These are phyloP conservation scores for Cassiopea andromeda DNA, from an alignment of 30 jellyfish, hydroid and myxozoan species.

Conservation along the genomic window DNA sequence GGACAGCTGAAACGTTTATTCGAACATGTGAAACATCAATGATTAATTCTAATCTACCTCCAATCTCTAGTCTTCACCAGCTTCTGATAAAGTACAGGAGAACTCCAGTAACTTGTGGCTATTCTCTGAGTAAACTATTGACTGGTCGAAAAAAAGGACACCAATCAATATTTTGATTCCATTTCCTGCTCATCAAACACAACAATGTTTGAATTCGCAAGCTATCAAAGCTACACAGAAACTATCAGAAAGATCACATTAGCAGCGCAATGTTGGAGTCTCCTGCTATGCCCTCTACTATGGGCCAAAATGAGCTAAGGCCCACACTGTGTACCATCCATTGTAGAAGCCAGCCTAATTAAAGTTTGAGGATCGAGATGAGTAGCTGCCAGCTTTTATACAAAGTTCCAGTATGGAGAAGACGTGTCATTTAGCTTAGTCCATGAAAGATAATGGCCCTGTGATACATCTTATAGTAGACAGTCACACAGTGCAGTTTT, in stretches of 20 bases:
- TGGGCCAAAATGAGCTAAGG: conserved; percentile 38
- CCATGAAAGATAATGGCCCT: conserved; percentile 14
- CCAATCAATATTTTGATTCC: conserved; percentile 1
- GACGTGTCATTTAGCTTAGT: conserved; percentile 53
- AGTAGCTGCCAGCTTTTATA: background rate
- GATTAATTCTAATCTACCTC: conserved; percentile 13
- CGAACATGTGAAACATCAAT: conserved; percentile 23
- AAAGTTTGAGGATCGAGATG: conserved; percentile 15
- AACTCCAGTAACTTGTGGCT: conserved; percentile 21
- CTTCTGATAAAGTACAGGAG: conserved; percentile 32
- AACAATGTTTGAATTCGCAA: background rate
- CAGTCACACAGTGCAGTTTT: background rate
- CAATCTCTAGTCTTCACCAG: conserved; percentile 19
- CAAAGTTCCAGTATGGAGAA: conserved; percentile 31
- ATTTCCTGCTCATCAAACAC: conserved; percentile 31
- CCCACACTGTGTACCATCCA: conserved; percentile 59
- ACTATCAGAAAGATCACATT: background rate
- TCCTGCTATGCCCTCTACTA: conserved; percentile 51
- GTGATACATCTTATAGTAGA: background rate
- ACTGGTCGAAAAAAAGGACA: conserved; percentile 20
- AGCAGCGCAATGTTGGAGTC: conserved; percentile 15
- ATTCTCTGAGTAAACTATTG: conserved; percentile 38
- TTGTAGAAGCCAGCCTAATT: background rate
- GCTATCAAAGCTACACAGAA: background rate
- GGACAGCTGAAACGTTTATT: conserved; percentile 12